Evolutionary conservation across 2,888 invertebrate species (phyloP), one percentile per base, ranked within the genome.

Genomic region (Pollenia angustigena): DNA sequence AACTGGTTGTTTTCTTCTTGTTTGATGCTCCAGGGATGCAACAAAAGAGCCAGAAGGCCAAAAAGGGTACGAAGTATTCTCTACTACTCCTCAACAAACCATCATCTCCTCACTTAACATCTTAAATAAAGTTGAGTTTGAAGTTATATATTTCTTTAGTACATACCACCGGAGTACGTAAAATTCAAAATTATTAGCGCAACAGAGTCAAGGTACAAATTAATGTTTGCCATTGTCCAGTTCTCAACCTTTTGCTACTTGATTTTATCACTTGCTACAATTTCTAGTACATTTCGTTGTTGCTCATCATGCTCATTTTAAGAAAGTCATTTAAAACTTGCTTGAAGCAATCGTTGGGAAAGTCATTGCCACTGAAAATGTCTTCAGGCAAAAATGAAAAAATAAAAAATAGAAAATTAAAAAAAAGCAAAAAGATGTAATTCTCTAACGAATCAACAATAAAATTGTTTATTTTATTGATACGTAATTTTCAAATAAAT

Each of bases 401-500:
- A 48, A 50, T 14, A 44, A 48, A 18, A 48, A 42, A 40, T 32
- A n/a, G 12, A 1, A 48, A 50, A 10, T 14, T 23, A 44, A 74
- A 16, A 54, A 32, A 14, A 66, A 48, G 14, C 68, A 68, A 23
- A 11, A 76, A 71, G 50, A 44, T 82, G 68, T 62, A 80, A 81
- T 92, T 87, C 93, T 92, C 93, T 91, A 92, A 92, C 92, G 92
- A 93, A 90, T 90, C 90, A 89, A 89, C 90, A 92, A 89, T 92
- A 91, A 92, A 93, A 92, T 92, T 92, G 90, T 92, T 92, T 91
- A 91, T 91, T 92, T 92, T 92, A 92, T 92, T 90, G 89, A 74
- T 87, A 72, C 68, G 75, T 79, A 78, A 60, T 83, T 81, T 81
- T 68, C 23, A 58, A 62, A 46, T 18, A 68, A 10, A 40, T 12